Evolutionary conservation across 1,140 invertebrate species (phyloP).

Genomic region (Dendrolimus punctatus): DNA sequence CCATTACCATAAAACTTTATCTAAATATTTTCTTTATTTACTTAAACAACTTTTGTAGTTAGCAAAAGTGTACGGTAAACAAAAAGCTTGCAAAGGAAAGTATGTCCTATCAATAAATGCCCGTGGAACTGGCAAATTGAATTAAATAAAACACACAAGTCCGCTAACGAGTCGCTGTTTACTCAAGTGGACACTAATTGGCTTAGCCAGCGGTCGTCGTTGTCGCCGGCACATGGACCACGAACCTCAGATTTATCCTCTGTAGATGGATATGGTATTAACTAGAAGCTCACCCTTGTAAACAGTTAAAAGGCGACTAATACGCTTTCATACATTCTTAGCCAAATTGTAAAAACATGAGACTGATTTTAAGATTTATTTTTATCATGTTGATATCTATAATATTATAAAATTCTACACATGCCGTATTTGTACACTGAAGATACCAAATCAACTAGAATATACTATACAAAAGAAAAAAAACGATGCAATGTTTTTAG

Average conservation of each 20-base stretch:
- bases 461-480: too few species aligned
- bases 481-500: too few species aligned
- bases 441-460: too few species aligned
- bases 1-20: too few species aligned
- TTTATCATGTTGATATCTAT: too few species aligned
- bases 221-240: background rate
- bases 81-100: constrained; percentile 43
- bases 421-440: too few species aligned
- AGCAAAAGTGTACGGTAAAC: constrained; percentile 16
- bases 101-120: constrained; percentile 60
- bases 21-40: too few species aligned
- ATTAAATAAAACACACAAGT: constrained; percentile 69
- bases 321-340: too few species aligned
- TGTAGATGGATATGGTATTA: constrained; percentile 29
- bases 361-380: too few species aligned
- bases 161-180: constrained; percentile 69
- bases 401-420: too few species aligned
- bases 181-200: constrained; percentile 70
- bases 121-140: constrained; percentile 62
- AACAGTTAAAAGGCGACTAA: too few species aligned
- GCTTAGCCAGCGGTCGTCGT: constrained; percentile 63
- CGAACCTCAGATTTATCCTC: constrained; percentile 10
- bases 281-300: too few species aligned
- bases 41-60: constrained; percentile 1
- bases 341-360: background rate